Base-by-base conservation (phyloP, 2,888 invertebrate species). In the Yponomeuta plumbellus region DNA sequence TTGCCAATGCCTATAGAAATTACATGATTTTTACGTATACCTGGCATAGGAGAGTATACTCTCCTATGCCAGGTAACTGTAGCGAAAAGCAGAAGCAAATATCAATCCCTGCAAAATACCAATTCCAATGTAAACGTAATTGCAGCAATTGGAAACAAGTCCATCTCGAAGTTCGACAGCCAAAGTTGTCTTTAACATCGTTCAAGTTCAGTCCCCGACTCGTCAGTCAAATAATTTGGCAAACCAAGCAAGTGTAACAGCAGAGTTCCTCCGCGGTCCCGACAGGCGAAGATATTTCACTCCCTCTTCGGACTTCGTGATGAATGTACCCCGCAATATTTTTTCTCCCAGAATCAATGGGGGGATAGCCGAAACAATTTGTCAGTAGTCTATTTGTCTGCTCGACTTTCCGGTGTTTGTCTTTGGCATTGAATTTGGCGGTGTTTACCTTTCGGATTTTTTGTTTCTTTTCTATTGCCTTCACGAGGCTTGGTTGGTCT, bases 191-290 rank as follows among this genome's bases (percentile, higher is more conserved):
- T 34, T 8, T 34, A 34, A 34, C 34, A 34, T 34, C 34, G 34
- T 34, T 34, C 34, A 34, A 34, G 34, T 34, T 34, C 13, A 17
- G 44, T 52, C 44, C 44, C 17, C 44, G 44, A 52, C 75, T 79
- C 83, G 78, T 85, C 84, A 85, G 85, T 86, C 81, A 85, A 85
- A 85, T 83, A 76, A 80, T 77, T 79, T 82, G 83, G 79, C 83
- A 80, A 86, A 86, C 84, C 83, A 81, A 73, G 79, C 81, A 76
- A 71, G 21, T 69, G 72, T 77, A 74, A 76, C 72, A 76, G 75
- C 73, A 72, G 73, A 71, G 73, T 70, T 72, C 72, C 73, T 74
- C 73, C 77, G 76, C 74, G 76, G 78, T 74, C 76, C 73, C 72
- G 76, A 78, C 76, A 76, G 74, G 71, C 76, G 79, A 78, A 84